phyloP scores from a whole-genome alignment of 1,140 invertebrate species.

The Panulirus ornatus region DNA sequence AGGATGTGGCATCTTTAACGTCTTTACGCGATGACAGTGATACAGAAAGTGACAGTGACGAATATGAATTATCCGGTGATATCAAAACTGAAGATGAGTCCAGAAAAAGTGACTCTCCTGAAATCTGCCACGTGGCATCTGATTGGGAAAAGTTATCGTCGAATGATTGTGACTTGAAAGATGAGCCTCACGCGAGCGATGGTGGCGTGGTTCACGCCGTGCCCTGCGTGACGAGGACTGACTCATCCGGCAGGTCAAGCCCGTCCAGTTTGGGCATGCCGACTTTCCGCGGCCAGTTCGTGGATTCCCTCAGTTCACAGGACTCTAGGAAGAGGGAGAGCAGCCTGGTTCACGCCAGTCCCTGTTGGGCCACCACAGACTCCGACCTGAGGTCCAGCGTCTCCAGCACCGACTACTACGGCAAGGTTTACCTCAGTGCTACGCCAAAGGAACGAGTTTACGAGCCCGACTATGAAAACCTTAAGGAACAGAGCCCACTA shows the following conservation, averaged over 20 bases:
- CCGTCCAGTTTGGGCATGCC: slow-evolving; percentile 10
- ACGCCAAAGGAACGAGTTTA: slow-evolving; percentile 6
- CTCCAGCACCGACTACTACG: slow-evolving; percentile 48
- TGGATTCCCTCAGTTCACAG: background rate
- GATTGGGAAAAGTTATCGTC: background rate
- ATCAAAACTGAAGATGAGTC: background rate
- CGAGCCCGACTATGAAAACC: slow-evolving; percentile 42
- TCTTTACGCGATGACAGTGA: slow-evolving; percentile 20
- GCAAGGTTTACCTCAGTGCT: slow-evolving; percentile 33
- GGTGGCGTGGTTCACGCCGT: slow-evolving; percentile 20
- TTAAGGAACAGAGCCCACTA: background rate
- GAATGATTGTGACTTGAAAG: background rate
- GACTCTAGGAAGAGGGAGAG: slow-evolving; percentile 12
- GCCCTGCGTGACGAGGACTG: slow-evolving; percentile 31
- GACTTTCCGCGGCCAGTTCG: background rate
- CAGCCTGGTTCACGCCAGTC: slow-evolving; percentile 41
- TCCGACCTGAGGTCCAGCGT: slow-evolving; percentile 45
- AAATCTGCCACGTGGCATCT: slow-evolving; percentile 19
- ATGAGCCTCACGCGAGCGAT: background rate
- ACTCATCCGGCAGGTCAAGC: slow-evolving; percentile 39
- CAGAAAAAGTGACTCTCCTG: slow-evolving; percentile 7
- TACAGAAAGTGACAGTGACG: slow-evolving; percentile 30
- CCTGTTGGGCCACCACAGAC: slow-evolving; percentile 62
- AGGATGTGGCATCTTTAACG: slow-evolving; percentile 25
- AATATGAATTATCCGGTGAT: slow-evolving; percentile 29